Base-by-base conservation (phyloP, 2,113 vertebrate species). In the Cathartes aura region DNA sequence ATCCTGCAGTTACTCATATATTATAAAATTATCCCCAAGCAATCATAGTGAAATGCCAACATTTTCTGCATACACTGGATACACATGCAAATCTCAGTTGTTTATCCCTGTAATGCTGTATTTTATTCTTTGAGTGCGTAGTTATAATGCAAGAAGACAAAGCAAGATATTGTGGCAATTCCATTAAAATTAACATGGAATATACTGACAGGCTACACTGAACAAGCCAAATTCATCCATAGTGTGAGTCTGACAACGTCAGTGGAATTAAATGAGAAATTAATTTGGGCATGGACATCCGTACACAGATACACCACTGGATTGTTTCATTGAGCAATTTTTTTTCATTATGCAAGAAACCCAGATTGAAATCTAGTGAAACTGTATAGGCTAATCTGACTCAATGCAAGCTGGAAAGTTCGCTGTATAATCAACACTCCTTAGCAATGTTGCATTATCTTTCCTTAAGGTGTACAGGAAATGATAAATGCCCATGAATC, bases 381-480 rank as follows among this genome's bases (percentile, higher is more conserved):
- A 94, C 66, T 38, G 1, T 23, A 66, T 12, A 45, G n/a, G 60
- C 43, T 79, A 74, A 92, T 76, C 17, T 82, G 84, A 96, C 22
- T 87, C 74, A 85, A 27, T 42, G 43, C 8, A 60, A 91, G 15
- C 38, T 80, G 70, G 71, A 90, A 95, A 93, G 76, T 53, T 72
- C 22, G 1, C 34, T 82, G 30, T 59, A 71, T 23, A 50, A 78
- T 79, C 75, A 93, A 67, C 83, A 18, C 23, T 74, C 55, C 63
- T 63, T 75, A 82, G 36, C 13, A 87, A 36, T 27, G 30, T 79
- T 87, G 36, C 48, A 29, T 82, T 92, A 73, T 47, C 80, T 92
- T 75, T 87, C 30, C 47, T 87, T 59, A 82, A 60, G 45, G 22
- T 75, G 36, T 36, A 53, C 40, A 95, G 93, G 95, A 97, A 96